Evolutionary conservation across 2,888 invertebrate genomes (phyloP), one percentile per base, ranked within the genome.

Genomic region (Latrodectus hesperus): DNA sequence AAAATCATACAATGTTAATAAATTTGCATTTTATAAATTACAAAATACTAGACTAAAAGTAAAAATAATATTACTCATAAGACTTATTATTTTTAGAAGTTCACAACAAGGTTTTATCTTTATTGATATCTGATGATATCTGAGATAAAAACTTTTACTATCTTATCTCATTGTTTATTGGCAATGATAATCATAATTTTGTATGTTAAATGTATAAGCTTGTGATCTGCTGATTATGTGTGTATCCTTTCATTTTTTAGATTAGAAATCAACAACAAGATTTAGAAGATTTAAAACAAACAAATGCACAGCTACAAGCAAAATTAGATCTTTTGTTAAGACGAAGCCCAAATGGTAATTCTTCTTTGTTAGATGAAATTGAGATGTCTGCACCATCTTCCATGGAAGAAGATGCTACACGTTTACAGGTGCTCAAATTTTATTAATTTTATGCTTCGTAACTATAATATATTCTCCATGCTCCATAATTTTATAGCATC

Each of bases 331-430:
- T 94, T 12, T 93, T 95, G 72, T 91, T 92, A 90, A 92, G 93
- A 64, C 78, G 87, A 65, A 88, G 90, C 74, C 88, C 84, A 6
- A 84, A 88, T 17, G 92, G 92, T 10, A 92, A 92, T 89, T 92
- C 96, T 89, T 97, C 97, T 38, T 94, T 98, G 87, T 96, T 96
- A 91, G 96, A 96, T 90, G 98, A 98, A 94, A 96, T 98, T 95
- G 97, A 97, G 89, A 91, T 92, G 90, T 92, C 92, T 9, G 92
- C 91, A 26, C 89, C 89, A 38, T 90, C 90, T 9, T 90, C 90
- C 26, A 89, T 88, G 80, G 90, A 90, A 84, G 90, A 90, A 49
- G 90, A 90, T 65, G 83, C 87, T 17, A 52, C 81, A 74, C 84
- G 77, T 22, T 67, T 88, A 51, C 84, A 84, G 83, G 84, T 88